Evolutionary conservation across 1,140 invertebrate genomes (phyloP).

Genomic region (Apolygus lucorum): DNA sequence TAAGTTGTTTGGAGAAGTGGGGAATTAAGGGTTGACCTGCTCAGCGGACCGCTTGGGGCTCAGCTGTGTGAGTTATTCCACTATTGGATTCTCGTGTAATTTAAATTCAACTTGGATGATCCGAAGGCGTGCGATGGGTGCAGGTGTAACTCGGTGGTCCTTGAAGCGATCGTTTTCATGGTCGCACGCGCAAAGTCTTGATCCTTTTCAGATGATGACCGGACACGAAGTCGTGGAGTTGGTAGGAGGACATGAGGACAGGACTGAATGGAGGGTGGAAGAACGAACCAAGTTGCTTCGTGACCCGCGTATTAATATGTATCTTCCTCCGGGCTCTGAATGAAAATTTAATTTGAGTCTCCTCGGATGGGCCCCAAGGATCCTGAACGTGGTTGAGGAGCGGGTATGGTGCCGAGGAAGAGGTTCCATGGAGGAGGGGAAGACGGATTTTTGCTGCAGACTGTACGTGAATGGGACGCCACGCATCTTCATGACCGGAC

Average conservation of each 20-base stretch:
- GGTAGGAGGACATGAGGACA: neutral
- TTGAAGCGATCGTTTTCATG: no score
- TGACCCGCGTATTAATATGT: conserved; percentile 16
- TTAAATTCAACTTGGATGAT: no score
- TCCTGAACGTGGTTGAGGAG: no score
- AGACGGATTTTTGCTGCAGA: neutral
- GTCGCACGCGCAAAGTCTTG: neutral
- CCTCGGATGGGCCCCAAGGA: no score
- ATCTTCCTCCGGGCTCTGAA: conserved; percentile 10
- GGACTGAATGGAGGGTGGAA: neutral
- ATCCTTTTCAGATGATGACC: neutral
- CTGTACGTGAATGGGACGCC: conserved; percentile 2
- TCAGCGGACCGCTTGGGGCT: no score
- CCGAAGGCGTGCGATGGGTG: no score
- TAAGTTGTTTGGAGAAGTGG: no score
- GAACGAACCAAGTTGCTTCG: conserved; percentile 4
- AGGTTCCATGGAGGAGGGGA: neutral
- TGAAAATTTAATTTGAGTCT: conserved; percentile 11
- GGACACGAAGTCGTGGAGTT: neutral
- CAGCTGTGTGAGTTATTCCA: no score
- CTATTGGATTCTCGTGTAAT: no score
- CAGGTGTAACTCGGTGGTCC: no score
- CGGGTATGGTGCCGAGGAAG: no score
- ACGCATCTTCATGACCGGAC: neutral
- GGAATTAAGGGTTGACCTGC: no score